These are phyloP conservation scores for Colletes gigas DNA, from an alignment of 1,140 invertebrate genomes.

Conservation along the genomic window DNA sequence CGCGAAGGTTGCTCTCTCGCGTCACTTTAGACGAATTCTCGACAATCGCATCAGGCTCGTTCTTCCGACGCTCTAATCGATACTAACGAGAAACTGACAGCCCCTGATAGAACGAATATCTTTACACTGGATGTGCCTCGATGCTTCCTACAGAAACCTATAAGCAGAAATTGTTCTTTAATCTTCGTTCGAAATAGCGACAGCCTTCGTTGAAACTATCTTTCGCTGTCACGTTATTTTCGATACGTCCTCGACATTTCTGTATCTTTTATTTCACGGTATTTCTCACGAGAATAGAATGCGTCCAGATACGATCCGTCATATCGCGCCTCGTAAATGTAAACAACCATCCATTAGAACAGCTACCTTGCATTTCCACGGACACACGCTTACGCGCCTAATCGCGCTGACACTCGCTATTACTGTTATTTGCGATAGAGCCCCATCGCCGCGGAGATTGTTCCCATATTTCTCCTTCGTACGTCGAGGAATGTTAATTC, in stretches of 20 bases:
- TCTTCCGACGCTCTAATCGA: neutral
- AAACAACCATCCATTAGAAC: constrained; percentile 7
- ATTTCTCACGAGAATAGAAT: neutral
- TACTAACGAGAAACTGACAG: neutral
- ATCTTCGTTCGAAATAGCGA: too few species aligned
- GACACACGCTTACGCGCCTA: neutral
- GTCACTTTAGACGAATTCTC: neutral
- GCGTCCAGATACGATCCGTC: neutral
- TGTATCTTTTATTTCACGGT: neutral
- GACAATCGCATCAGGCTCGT: too few species aligned
- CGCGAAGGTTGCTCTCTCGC: neutral
- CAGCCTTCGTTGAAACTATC: too few species aligned
- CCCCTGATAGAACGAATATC: neutral
- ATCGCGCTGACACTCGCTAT: constrained; percentile 9
- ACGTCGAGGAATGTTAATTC: constrained; percentile 17
- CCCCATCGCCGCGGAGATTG: neutral
- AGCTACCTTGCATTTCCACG: neutral
- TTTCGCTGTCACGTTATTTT: too few species aligned
- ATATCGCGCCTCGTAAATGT: constrained; percentile 9
- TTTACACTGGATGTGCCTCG: too few species aligned
- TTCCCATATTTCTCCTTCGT: constrained; percentile 17
- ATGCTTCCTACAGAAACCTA: too few species aligned
- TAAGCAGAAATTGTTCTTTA: too few species aligned
- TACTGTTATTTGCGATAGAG: constrained; percentile 11
- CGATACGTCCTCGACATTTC: too few species aligned